Evolutionary conservation across 2,113 vertebrate genomes (phyloP).

Genomic region (Aix galericulata): DNA sequence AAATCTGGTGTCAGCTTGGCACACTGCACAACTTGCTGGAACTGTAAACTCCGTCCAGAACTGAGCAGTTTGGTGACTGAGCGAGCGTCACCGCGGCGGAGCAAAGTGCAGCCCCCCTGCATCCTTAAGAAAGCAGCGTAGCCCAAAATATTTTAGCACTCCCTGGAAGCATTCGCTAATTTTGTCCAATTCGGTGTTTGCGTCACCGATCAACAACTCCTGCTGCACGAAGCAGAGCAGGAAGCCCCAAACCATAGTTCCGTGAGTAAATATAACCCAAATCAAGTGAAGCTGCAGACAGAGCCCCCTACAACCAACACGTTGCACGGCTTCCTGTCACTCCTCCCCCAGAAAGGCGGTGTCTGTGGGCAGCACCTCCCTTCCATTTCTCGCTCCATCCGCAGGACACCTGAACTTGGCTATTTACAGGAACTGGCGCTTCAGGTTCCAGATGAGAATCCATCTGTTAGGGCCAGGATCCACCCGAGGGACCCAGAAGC

Average conservation of each 20-base stretch:
- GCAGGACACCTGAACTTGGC: background rate
- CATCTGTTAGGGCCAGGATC: rapidly evolving
- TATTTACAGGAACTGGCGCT: background rate
- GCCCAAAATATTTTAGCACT: background rate
- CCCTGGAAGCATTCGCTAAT: background rate
- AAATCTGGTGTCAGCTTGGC: background rate
- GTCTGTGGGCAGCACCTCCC: background rate
- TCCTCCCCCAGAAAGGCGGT: background rate
- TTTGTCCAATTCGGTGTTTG: background rate
- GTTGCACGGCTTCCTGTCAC: background rate
- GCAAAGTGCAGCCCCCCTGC: background rate
- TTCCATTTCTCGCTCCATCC: background rate
- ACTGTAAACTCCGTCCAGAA: background rate
- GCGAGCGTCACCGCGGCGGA: background rate
- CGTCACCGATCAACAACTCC: background rate
- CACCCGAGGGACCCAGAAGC: background rate
- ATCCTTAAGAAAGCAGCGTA: background rate
- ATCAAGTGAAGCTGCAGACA: background rate
- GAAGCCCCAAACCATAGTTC: background rate
- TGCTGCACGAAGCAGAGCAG: background rate
- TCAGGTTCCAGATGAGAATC: background rate
- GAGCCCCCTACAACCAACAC: background rate
- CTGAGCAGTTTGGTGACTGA: background rate
- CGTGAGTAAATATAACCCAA: background rate
- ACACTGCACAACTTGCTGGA: background rate